Base-by-base conservation (phyloP, 30 jellyfish, hydroid and myxozoan genomes). In the Hydractinia symbiolongicarpus region DNA sequence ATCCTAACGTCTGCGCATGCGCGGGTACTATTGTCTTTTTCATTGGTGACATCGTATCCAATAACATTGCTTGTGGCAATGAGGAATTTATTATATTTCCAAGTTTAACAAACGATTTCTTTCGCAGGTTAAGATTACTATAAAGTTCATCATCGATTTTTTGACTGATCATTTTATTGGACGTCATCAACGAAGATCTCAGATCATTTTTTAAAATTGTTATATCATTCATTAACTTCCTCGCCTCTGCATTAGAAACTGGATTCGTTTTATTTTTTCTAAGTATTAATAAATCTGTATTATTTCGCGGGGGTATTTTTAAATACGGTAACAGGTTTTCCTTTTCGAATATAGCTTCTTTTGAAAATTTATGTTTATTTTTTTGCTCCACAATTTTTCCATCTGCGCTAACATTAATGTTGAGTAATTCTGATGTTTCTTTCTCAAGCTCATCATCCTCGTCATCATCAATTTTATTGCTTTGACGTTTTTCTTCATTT, bases 301-400 rank as follows among this genome's bases (percentile, higher is more conserved):
- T 64, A 64, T 64, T 64, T 64, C 74, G 74, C 40, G 30, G 76
- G 0, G 85, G 85, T 9, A 64, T 5, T 17, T 77, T 60, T 53
- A 77, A 8, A 55, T 54, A 77, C 9, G 85, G 77, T 0, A 53
- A 50, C 14, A 55, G 17, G 4, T 54, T 54, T n/a, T 77, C 85
- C 49, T 77, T 54, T 4, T 77, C 56, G 3, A 77, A 55, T 10
- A 77, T 62, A 16, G 17, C 83, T 77, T 77, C 85, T 77, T 77
- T 77, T 0, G 85, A 56, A 55, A 64, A 15, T 6, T 60, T n/a
- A 13, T 60, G 79, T 9, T 53, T 21, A 5, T 62, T 55, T 53
- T 60, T 55, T 77, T 60, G 61, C 19, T 77, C 79, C 17, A 77
- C 85, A 53, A 79, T 79, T 79, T 79, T 79, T 51, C 87, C 87